A percentile compares a stretch with the other conserved stretches of the same genome.
phyloP scores from a whole-genome alignment of 2,113 vertebrate species.

The Barbus barbus region DNA sequence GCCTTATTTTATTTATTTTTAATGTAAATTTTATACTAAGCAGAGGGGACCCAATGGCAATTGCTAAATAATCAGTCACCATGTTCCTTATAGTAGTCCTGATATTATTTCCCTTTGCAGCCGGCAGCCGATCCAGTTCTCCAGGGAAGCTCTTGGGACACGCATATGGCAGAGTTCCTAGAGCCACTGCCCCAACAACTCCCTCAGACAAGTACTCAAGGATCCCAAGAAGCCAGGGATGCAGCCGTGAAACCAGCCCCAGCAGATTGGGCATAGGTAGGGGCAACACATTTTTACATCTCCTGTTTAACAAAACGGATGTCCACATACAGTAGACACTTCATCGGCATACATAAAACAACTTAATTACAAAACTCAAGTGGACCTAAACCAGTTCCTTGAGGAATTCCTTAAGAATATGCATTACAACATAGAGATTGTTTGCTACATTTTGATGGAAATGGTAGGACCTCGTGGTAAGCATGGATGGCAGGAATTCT shows the following conservation, averaged over 20 bases:
- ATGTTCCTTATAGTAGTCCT: neutral
- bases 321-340: neutral
- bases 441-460: neutral
- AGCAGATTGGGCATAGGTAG: conserved; percentile 92
- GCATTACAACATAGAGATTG: neutral
- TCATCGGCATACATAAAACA: neutral
- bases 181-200: conserved; percentile 75
- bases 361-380: neutral
- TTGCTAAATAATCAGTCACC: neutral
- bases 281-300: conserved; percentile 47
- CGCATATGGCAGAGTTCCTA: conserved; percentile 81
- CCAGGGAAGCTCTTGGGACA: conserved; percentile 92
- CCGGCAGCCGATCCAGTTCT: conserved; percentile 94
- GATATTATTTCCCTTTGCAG: conserved; percentile 66
- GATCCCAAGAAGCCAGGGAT: conserved; percentile 95
- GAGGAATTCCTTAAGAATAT: neutral
- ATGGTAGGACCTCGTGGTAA: neutral
- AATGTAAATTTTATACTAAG: neutral
- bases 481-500: neutral
- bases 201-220: conserved; percentile 88
- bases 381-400: neutral
- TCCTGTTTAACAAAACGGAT: neutral
- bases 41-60: neutral
- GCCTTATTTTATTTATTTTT: neutral
- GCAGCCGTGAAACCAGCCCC: conserved; percentile 96